phyloP scores from a whole-genome alignment of 2,113 vertebrate species.

The Poecilia latipinna region DNA sequence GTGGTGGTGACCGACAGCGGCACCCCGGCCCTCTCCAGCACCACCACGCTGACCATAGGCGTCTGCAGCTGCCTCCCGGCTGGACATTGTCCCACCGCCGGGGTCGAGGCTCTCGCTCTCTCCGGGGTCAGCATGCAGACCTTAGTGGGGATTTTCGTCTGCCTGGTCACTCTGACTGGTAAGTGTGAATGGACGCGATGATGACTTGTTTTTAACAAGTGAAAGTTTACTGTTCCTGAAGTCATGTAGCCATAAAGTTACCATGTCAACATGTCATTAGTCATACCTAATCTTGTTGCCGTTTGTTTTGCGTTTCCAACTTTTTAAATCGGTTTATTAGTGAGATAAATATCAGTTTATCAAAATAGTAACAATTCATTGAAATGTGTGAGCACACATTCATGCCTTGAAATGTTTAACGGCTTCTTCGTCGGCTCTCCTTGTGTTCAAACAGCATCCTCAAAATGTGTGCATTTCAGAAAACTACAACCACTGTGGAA shows the following conservation, averaged over 20 bases:
- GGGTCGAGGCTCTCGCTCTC: constrained; percentile 78
- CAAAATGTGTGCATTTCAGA: neutral
- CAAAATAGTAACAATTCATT: neutral
- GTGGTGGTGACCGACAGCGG: constrained; percentile 90
- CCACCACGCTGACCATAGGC: constrained; percentile 86
- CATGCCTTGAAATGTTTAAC: no score
- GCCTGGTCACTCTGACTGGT: constrained; percentile 85
- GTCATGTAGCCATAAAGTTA: neutral
- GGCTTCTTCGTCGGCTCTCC: no score
- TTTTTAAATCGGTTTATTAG: neutral
- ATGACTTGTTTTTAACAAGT: neutral
- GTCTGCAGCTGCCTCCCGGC: constrained; percentile 86
- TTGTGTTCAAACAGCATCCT: neutral
- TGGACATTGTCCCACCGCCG: constrained; percentile 76
- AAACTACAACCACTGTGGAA: neutral
- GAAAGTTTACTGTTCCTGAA: neutral
- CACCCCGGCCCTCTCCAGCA: constrained; percentile 85
- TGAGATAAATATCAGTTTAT: neutral
- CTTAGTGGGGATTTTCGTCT: constrained; percentile 82
- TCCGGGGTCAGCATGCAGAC: constrained; percentile 82
- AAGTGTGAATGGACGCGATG: constrained; percentile 44
- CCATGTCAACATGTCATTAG: neutral
- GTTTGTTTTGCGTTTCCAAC: neutral
- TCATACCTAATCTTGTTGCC: neutral
- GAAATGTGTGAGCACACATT: neutral